Evolutionary conservation across 2,113 vertebrate genomes (phyloP).

Genomic region (Seriola rivoliana): DNA sequence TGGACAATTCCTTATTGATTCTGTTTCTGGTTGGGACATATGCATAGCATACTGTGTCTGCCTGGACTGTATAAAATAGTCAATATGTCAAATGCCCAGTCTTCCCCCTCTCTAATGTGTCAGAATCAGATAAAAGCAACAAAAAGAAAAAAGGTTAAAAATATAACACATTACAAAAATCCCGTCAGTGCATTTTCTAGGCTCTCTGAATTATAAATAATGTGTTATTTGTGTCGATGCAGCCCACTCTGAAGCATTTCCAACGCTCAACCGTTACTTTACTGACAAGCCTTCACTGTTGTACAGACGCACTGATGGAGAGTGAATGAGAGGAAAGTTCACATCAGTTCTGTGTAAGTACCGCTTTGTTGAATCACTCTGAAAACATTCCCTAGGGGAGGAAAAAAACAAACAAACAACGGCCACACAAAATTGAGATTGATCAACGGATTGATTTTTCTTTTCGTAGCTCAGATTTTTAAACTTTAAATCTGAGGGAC

Average conservation of each 20-base stretch:
- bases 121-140: neutral
- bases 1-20: neutral
- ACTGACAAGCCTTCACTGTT: neutral
- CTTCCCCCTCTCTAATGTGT: neutral
- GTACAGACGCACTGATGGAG: neutral
- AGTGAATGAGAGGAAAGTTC: constrained; percentile 54
- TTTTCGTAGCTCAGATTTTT: constrained; percentile 60
- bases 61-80: neutral
- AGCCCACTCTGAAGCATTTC: neutral
- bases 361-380: constrained; percentile 57
- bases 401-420: constrained; percentile 54
- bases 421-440: constrained; percentile 83
- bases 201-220: neutral
- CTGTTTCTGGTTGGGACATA: neutral
- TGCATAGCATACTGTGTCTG: neutral
- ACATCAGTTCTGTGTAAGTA: constrained; percentile 48
- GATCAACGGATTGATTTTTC: constrained; percentile 84
- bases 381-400: constrained; percentile 71
- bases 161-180: too few species aligned
- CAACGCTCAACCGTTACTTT: neutral
- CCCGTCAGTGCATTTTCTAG: neutral
- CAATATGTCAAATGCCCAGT: neutral
- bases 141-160: neutral
- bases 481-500: constrained; percentile 69
- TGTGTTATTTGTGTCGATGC: neutral